These are phyloP conservation scores for Metopia argyrocephala DNA, from an alignment of 2,888 invertebrate species.

Conservation along the genomic window DNA sequence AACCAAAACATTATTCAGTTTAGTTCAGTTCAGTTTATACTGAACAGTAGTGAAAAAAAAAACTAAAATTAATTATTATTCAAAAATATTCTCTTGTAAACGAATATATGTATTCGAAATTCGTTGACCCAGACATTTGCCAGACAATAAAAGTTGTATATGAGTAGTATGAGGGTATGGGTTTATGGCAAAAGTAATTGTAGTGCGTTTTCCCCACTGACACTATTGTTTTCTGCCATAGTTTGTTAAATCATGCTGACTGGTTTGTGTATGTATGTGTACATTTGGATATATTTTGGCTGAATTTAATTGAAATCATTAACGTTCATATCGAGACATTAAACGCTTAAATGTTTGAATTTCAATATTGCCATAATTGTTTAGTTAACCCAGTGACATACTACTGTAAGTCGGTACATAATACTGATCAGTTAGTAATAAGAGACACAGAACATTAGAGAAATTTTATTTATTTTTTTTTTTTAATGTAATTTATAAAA, in stretches of 20 bases:
- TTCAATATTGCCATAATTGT: no score
- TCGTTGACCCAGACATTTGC: constrained; percentile 62
- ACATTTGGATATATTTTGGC: constrained; percentile 54
- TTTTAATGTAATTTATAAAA: no score
- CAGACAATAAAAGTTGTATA: constrained; percentile 52
- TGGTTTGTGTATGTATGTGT: not conserved
- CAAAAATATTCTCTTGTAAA: constrained; percentile 51
- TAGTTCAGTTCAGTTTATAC: no score
- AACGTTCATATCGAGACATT: constrained; percentile 38
- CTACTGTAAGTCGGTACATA: not conserved
- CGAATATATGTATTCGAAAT: constrained; percentile 27
- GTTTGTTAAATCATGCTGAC: not conserved
- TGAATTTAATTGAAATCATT: constrained; percentile 61
- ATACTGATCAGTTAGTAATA: not conserved
- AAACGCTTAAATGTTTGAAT: constrained; percentile 40
- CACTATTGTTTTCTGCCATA: not conserved
- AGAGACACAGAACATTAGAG: no score
- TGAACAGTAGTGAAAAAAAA: no score
- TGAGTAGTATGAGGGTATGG: not conserved
- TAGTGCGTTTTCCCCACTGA: constrained; percentile 23
- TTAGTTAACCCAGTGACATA: constrained; percentile 57
- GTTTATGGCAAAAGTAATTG: not conserved
- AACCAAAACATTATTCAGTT: constrained; percentile 39
- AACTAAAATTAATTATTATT: constrained; percentile 15
- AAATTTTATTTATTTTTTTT: no score